Base-by-base conservation (phyloP, 2,888 invertebrate species). In the Diarsia brunnea region DNA sequence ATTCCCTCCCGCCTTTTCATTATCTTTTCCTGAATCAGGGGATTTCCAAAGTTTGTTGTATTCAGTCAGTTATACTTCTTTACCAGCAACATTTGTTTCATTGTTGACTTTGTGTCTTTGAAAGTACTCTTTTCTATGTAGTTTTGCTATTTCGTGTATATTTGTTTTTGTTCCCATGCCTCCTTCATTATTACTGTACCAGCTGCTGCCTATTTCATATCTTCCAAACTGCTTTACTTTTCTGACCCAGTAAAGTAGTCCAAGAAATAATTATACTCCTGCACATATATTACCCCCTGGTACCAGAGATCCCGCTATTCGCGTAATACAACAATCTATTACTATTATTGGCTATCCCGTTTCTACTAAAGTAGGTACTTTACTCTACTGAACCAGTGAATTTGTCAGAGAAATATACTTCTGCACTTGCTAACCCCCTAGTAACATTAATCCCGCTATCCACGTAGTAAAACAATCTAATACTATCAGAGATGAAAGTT, bases 401-500 rank as follows among this genome's bases (percentile, higher is more conserved):
- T 58, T 27, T 16, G 8, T 27, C 27, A n/a, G 12, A 61, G n/a
- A 38, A 19, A 12, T 38, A 47, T 43, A 21, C 55, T 66, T 31
- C 31, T 60, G n/a, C 38, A 72, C n/a, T 68, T 47, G 11, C 16
- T n/a, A 69, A 5, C 8, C 49, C 31, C 61, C 73, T 73, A 27
- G 58, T 69, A 70, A n/a, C 19, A 72, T 4, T 12, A 45, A 71
- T 67, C 45, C n/a, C 43, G 14, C 16, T 47, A 24, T n/a, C 27
- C 16, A 64, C 68, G 14, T 16, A 53, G 31, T 63, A 21, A 60
- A 58, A 45, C 67, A 69, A 73, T 55, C 31, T 47, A 55, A 27
- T 73, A 43, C 43, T 66, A 70, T 73, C 45, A 47, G 60, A 81
- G 78, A 73, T 83, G 82, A 85, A 73, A 74, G 86, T 71, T 66